phyloP scores from a whole-genome alignment of 2,797 vertebrate species.

The Sciaenops ocellatus region DNA sequence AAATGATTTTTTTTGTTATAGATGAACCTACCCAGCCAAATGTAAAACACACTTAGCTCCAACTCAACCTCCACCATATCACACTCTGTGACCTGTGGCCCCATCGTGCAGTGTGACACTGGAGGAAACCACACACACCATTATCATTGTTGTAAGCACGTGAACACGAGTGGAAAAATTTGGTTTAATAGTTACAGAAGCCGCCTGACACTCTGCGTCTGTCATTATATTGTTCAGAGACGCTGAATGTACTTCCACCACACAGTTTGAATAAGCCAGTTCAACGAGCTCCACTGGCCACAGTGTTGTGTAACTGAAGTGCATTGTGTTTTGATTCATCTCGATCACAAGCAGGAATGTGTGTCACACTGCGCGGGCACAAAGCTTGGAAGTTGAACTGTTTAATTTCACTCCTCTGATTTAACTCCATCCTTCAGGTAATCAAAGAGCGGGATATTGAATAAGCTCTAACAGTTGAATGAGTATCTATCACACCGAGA shows the following conservation, averaged over 20 bases:
- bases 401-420: constrained; percentile 15
- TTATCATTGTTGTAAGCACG: not conserved
- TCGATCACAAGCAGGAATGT: constrained; percentile 24
- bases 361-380: constrained; percentile 3
- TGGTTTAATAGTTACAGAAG: not conserved
- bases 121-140: constrained; percentile 13
- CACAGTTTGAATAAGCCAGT: not conserved
- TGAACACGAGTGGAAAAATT: not conserved
- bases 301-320: constrained; percentile 17
- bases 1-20: not conserved
- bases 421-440: constrained; percentile 8
- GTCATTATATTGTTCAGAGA: not conserved
- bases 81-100: too few relatives aligned
- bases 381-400: constrained; percentile 5
- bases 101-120: not conserved
- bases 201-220: not conserved
- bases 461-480: constrained; percentile 9
- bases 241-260: not conserved
- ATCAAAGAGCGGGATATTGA: constrained; percentile 14
- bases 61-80: not conserved
- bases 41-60: not conserved
- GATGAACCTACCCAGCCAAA: not conserved
- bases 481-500: not conserved
- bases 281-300: constrained; percentile 16
- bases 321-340: constrained; percentile 23